phyloP scores from a whole-genome alignment of 2,797 vertebrate species.

The Synanceia verrucosa region DNA sequence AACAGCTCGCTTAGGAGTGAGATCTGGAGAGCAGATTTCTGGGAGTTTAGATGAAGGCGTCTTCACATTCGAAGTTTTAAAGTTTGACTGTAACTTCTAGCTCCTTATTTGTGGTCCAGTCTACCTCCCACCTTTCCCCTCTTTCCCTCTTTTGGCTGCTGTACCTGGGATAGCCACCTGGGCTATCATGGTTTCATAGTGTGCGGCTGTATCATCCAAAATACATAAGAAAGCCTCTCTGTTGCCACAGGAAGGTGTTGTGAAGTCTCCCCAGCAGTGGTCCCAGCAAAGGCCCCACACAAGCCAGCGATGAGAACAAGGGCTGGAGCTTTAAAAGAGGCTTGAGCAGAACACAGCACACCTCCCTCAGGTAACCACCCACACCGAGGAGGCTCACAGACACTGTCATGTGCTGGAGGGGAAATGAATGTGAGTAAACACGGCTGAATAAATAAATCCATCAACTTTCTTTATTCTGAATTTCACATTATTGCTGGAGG shows the following conservation, averaged over 20 bases:
- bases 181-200: constrained; percentile 48
- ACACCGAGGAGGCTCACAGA: constrained; percentile 21
- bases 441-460: constrained; percentile 52
- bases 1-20: constrained; percentile 19
- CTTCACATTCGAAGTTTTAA: constrained; percentile 1
- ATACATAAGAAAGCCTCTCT: constrained; percentile 57
- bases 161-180: constrained; percentile 34
- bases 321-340: constrained; percentile 28
- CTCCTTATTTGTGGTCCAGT: constrained; percentile 7
- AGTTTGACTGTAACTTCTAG: constrained; percentile 25
- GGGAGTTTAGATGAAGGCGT: neutral
- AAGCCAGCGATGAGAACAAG: constrained; percentile 27
- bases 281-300: constrained; percentile 45
- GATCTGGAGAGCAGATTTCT: constrained; percentile 12
- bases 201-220: constrained; percentile 60
- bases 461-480: constrained; percentile 37
- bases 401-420: constrained; percentile 37
- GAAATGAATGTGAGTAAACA: constrained; percentile 39
- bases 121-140: neutral
- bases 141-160: constrained; percentile 30
- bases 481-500: constrained; percentile 47
- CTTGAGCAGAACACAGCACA: constrained; percentile 1
- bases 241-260: constrained; percentile 66
- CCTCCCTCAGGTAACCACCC: constrained; percentile 49
- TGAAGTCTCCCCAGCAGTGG: constrained; percentile 43